Evolutionary conservation across 1,140 invertebrate species (phyloP).

Genomic region (Hyles vespertilio): DNA sequence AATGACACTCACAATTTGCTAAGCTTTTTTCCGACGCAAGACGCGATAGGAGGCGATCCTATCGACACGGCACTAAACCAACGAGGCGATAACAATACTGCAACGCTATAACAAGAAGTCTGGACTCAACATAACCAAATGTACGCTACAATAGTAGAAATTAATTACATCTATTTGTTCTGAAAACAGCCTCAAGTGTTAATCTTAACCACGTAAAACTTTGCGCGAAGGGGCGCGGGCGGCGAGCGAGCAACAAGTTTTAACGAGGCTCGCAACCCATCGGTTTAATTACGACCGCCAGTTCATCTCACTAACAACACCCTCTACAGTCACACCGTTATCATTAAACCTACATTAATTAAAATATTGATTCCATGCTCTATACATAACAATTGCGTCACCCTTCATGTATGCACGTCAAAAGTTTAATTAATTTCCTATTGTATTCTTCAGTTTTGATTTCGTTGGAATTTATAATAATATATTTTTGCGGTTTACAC

Average conservation of each 20-base stretch:
- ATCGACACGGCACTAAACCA: too few species aligned
- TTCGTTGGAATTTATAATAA: too few species aligned
- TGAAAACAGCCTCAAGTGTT: slow-evolving; percentile 1
- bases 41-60: too few species aligned
- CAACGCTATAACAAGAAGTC: neutral
- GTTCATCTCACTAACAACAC: neutral
- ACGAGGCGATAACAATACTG: too few species aligned
- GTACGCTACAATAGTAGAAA: neutral
- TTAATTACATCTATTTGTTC: neutral
- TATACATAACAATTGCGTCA: too few species aligned
- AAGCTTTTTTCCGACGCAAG: too few species aligned
- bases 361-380: too few species aligned
- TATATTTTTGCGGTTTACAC: too few species aligned
- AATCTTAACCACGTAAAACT: neutral
- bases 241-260: slow-evolving; percentile 17
- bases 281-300: slow-evolving; percentile 20
- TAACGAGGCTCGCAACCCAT: slow-evolving; percentile 26
- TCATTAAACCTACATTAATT: neutral
- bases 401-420: too few species aligned
- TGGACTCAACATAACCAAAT: neutral
- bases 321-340: neutral
- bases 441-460: too few species aligned
- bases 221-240: slow-evolving; percentile 1
- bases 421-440: too few species aligned
- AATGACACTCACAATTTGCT: too few species aligned